Percentiles rank a stretch among this genome's conserved stretches.
These are phyloP conservation scores for Mimachlamys varia DNA, from an alignment of 2,888 invertebrate species.

Conservation along the genomic window DNA sequence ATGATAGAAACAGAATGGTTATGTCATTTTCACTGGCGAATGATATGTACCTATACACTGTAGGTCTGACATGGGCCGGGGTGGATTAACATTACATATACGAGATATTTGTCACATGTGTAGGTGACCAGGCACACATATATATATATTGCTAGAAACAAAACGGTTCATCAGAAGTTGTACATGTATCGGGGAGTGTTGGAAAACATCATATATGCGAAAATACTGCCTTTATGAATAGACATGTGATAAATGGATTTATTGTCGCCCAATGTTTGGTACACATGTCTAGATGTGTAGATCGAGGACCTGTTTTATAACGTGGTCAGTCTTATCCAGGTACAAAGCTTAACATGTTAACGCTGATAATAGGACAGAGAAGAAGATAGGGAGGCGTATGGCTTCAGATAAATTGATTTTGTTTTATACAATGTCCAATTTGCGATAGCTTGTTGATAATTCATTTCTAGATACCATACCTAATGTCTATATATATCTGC, in stretches of 20 bases:
- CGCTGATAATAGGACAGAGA: neutral
- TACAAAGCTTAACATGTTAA: constrained; percentile 9
- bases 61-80: too few relatives aligned
- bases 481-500: too few relatives aligned
- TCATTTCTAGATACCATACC: neutral
- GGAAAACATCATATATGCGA: neutral
- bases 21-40: too few relatives aligned
- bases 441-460: neutral
- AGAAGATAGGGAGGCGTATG: neutral
- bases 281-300: neutral
- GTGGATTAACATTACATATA: too few relatives aligned
- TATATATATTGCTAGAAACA: too few relatives aligned
- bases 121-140: too few relatives aligned
- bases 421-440: neutral
- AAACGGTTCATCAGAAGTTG: too few relatives aligned
- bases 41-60: too few relatives aligned
- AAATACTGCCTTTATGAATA: neutral
- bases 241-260: neutral
- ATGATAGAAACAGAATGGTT: too few relatives aligned
- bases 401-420: constrained; percentile 6
- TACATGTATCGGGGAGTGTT: too few relatives aligned
- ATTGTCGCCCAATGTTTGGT: neutral
- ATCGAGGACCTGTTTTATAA: neutral
- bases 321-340: constrained; percentile 1
- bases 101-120: too few relatives aligned